These are phyloP conservation scores for Rhyacichthys aspro DNA, from an alignment of 2,797 vertebrate species.

Conservation along the genomic window DNA sequence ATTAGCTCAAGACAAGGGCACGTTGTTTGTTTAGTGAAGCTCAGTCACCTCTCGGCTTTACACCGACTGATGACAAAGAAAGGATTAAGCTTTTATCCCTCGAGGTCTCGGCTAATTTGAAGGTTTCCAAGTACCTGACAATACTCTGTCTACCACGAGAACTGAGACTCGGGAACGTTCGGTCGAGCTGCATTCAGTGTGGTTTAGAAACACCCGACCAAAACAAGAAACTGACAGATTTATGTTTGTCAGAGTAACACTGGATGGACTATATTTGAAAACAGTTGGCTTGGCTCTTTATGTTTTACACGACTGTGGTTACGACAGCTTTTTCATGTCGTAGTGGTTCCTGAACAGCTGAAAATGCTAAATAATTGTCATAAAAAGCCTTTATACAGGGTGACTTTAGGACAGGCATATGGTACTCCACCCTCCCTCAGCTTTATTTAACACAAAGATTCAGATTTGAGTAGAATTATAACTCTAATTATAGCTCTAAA, in stretches of 20 bases:
- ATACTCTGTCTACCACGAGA: background rate
- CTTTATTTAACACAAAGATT: too few relatives aligned
- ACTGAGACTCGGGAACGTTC: background rate
- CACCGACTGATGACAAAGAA: conserved; percentile 61
- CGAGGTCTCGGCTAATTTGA: conserved; percentile 42
- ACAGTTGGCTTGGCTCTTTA: too few relatives aligned
- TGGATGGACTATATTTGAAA: too few relatives aligned
- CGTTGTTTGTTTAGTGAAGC: conserved; percentile 67
- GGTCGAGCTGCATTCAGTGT: background rate
- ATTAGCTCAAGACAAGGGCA: conserved; percentile 70
- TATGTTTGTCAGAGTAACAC: background rate
- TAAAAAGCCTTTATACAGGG: too few relatives aligned
- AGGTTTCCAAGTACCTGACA: conserved; percentile 28
- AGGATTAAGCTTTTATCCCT: conserved; percentile 53
- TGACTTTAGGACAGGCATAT: too few relatives aligned
- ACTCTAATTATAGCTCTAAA: too few relatives aligned
- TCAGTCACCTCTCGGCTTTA: conserved; percentile 57
- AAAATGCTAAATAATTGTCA: too few relatives aligned
- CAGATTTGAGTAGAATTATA: too few relatives aligned
- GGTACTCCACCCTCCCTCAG: too few relatives aligned
- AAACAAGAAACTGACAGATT: background rate
- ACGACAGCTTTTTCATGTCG: too few relatives aligned
- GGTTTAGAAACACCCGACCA: background rate
- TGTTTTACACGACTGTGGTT: too few relatives aligned
- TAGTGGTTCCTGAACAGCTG: too few relatives aligned